phyloP scores from a whole-genome alignment of 1,140 invertebrate genomes.

The Papilio machaon region DNA sequence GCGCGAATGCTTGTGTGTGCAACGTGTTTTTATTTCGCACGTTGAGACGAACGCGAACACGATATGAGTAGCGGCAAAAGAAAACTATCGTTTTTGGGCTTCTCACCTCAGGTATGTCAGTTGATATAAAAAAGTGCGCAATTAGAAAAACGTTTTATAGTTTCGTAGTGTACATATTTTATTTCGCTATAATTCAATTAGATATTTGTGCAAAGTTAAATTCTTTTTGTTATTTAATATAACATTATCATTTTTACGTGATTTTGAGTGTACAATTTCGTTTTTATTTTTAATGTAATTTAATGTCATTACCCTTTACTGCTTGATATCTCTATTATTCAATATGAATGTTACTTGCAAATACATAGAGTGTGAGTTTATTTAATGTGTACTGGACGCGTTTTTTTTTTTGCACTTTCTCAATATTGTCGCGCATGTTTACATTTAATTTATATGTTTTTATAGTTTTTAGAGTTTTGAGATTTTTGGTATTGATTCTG shows the following conservation, averaged over 20 bases:
- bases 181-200: background rate
- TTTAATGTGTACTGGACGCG: too few relatives aligned
- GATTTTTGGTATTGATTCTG: too few relatives aligned
- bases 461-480: too few relatives aligned
- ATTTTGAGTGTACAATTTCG: background rate
- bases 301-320: background rate
- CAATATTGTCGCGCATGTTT: too few relatives aligned
- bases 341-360: too few relatives aligned
- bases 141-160: background rate
- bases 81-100: slow-evolving; percentile 74
- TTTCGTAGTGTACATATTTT: background rate
- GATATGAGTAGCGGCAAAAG: slow-evolving; percentile 65
- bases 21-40: slow-evolving; percentile 29
- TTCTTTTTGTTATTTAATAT: background rate
- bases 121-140: background rate
- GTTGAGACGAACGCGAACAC: slow-evolving; percentile 41
- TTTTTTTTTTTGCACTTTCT: too few relatives aligned
- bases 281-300: background rate
- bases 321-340: too few relatives aligned
- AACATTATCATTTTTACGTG: background rate
- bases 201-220: background rate
- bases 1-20: slow-evolving; percentile 45
- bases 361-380: too few relatives aligned
- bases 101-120: slow-evolving; percentile 66
- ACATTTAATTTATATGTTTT: too few relatives aligned